phyloP scores from a whole-genome alignment of 2,888 invertebrate species.

The Drosophila kuntzei region DNA sequence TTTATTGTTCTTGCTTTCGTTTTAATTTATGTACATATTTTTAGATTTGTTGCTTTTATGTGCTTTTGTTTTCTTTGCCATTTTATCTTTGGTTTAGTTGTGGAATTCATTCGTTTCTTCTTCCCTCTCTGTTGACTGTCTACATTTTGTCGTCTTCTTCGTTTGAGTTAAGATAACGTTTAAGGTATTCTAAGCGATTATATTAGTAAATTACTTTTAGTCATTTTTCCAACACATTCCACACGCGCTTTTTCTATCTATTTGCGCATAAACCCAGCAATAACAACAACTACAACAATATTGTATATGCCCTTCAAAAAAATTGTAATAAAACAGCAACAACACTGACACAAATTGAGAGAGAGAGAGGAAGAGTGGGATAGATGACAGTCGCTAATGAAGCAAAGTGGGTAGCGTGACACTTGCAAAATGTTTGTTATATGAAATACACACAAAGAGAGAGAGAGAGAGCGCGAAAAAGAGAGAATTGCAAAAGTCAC shows the following conservation, averaged over 20 bases:
- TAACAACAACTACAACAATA: conserved; percentile 17
- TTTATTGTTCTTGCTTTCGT: conserved; percentile 57
- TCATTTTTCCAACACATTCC: conserved; percentile 30
- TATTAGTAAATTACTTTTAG: conserved; percentile 26
- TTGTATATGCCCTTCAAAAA: conserved; percentile 61
- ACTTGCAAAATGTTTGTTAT: conserved; percentile 66
- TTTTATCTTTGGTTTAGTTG: conserved; percentile 76
- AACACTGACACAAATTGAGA: conserved; percentile 20
- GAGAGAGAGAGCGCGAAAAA: conserved; percentile 1
- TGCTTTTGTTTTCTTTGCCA: conserved; percentile 69
- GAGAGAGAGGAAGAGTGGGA: conserved; percentile 6
- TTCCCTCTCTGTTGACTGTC: conserved; percentile 26
- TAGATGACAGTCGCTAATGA: conserved; percentile 53
- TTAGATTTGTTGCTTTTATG: conserved; percentile 21
- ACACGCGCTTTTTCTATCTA: conserved; percentile 20
- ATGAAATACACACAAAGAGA: too few relatives aligned
- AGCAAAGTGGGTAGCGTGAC: conserved; percentile 65
- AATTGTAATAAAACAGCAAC: conserved; percentile 45
- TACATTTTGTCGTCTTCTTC: conserved; percentile 43
- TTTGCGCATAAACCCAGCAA: conserved; percentile 34
- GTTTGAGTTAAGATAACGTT: conserved; percentile 42
- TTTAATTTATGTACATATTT: conserved; percentile 47
- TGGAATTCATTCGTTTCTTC: conserved; percentile 46
- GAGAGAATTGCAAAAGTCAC: conserved; percentile 33
- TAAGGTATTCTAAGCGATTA: conserved; percentile 35